Conservation (phyloP, 2,888 invertebrate genomes). For the Psylliodes chrysocephalus region DNA sequence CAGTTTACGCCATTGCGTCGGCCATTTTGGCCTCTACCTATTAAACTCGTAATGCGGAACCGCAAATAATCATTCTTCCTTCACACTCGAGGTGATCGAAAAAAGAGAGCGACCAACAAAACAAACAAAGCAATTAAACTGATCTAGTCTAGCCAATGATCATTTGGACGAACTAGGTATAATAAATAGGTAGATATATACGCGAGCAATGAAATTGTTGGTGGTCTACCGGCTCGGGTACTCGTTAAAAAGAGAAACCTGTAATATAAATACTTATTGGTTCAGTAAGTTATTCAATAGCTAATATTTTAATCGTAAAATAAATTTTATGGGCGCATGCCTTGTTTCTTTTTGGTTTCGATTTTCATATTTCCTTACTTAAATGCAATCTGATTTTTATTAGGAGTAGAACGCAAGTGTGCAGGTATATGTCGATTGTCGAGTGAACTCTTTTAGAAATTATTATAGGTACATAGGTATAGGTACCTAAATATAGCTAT, state of each 20-base stretch:
- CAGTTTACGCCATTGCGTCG: conserved; percentile 12
- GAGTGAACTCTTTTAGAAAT: too few species aligned
- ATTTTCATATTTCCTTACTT: conserved; percentile 15
- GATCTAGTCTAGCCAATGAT: conserved; percentile 26
- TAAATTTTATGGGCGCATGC: conserved; percentile 5
- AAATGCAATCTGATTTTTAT: background rate
- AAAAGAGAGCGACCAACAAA: conserved; percentile 25
- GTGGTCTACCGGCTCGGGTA: conserved; percentile 23
- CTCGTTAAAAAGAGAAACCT: conserved; percentile 23
- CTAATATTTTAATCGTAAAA: conserved; percentile 20
- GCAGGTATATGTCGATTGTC: too few species aligned
- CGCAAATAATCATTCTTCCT: conserved; percentile 9
- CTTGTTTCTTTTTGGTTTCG: background rate
- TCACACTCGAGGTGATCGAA: conserved; percentile 14
- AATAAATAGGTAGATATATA: too few species aligned
- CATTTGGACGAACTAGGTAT: background rate
- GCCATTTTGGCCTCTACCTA: conserved; percentile 6
- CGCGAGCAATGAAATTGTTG: conserved; percentile 5
- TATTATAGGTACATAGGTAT: too few species aligned
- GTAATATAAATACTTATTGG: conserved; percentile 20
- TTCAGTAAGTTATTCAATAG: conserved; percentile 22
- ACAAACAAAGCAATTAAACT: conserved; percentile 25
- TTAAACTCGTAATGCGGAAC: conserved; percentile 6
- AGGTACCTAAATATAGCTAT: too few species aligned
- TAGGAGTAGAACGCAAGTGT: too few species aligned